A percentile compares a stretch with the other conserved stretches of the same genome.
Evolutionary conservation across 2,113 vertebrate species (phyloP).

Genomic region (Burhinus oedicnemus): DNA sequence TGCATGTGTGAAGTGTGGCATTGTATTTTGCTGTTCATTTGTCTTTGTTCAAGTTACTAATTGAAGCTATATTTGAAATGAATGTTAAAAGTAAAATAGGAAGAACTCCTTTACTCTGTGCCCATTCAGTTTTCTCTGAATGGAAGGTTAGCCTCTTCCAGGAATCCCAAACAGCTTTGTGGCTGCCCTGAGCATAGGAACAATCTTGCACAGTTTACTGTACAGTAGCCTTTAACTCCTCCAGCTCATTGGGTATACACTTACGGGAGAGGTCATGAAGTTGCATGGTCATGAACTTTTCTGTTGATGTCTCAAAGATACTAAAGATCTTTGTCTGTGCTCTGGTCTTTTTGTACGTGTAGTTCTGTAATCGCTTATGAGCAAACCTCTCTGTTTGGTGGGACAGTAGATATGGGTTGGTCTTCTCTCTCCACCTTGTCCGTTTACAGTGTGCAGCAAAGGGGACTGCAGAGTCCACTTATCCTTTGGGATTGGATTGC

Average conservation of each 20-base stretch:
- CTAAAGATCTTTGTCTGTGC: background rate
- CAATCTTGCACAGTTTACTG: background rate
- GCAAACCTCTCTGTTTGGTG: background rate
- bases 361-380: background rate
- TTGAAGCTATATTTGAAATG: background rate
- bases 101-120: background rate
- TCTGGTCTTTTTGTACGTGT: background rate
- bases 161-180: background rate
- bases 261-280: background rate
- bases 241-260: accelerated
- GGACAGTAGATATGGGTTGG: background rate
- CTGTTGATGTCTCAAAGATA: background rate
- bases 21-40: background rate
- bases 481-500: background rate
- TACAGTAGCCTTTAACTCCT: background rate
- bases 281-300: background rate
- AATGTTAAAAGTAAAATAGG: background rate
- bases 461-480: background rate
- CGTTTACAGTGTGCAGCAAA: background rate
- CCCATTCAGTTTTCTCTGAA: background rate
- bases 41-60: background rate
- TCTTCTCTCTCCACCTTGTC: background rate
- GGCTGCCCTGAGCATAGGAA: background rate
- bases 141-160: background rate
- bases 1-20: background rate